phyloP scores from a whole-genome alignment of 2,888 invertebrate genomes.

The Oscheius sp. region DNA sequence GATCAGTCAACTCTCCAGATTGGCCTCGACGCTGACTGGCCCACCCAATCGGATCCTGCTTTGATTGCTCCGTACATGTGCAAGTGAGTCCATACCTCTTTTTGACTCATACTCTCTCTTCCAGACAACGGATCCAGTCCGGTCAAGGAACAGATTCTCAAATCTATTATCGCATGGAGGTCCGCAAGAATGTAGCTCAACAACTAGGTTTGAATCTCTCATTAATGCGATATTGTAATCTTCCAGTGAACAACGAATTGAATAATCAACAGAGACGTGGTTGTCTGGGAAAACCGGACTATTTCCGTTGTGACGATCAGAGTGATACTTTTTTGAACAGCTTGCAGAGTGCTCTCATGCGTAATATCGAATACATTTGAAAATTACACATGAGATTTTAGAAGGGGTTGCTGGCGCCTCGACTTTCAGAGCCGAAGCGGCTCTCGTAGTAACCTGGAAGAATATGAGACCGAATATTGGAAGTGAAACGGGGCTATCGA shows the following conservation, averaged over 20 bases:
- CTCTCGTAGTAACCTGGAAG: constrained; percentile 90
- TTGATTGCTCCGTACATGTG: constrained; percentile 52
- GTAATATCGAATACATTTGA: neutral
- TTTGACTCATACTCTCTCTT: neutral
- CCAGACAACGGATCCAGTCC: constrained; percentile 41
- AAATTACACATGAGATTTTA: constrained; percentile 7
- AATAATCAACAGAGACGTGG: constrained; percentile 12
- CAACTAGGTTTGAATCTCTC: constrained; percentile 21
- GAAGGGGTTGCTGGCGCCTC: constrained; percentile 88
- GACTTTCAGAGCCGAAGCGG: constrained; percentile 89
- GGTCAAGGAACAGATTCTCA: constrained; percentile 37
- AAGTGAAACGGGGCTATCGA: constrained; percentile 78
- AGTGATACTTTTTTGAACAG: constrained; percentile 42
- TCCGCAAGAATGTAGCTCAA: constrained; percentile 34
- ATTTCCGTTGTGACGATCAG: constrained; percentile 41
- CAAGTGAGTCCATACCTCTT: constrained; percentile 30
- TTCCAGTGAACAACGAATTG: neutral
- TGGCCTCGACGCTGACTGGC: constrained; percentile 45
- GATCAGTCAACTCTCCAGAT: constrained; percentile 39
- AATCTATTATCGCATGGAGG: constrained; percentile 42
- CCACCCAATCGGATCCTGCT: constrained; percentile 49
- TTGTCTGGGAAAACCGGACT: constrained; percentile 38
- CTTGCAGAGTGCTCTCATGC: constrained; percentile 43
- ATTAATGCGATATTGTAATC: neutral
- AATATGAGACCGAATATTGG: constrained; percentile 81